Evolutionary conservation across 30 jellyfish, hydroid and myxozoan genomes (phyloP), one percentile per base, ranked within the genome.

Genomic region (Catostylus mosaicus): DNA sequence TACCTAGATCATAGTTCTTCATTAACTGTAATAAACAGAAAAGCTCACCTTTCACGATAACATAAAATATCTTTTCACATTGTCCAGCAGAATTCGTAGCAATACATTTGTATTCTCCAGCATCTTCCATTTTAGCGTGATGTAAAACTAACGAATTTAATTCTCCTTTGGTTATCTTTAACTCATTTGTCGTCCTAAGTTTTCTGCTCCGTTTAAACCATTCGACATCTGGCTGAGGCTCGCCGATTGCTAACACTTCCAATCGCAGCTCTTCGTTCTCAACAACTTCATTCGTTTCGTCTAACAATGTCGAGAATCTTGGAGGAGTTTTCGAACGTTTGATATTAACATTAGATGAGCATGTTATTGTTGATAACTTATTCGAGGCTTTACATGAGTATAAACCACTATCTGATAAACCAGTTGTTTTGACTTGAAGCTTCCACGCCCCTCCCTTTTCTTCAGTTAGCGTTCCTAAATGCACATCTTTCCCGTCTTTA

Each of bases 41-140:
- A 52, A 23, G 50, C 66, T n/a, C 30, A 86, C 96, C 96, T 86
- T 93, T 75, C 6, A 93, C 95, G 37, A 74, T 73, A 34, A 91
- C 85, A 31, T 12, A 66, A 62, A 93, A 88, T 3, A 71, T 57
- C 74, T 76, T 81, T 35, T 87, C 97, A 31, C 86, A 88, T 1
- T 71, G 78, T 7, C 99, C 99, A 73, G 90, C 95, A 0, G 82
- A 22, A 52, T 95, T 95, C 36, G 30, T 77, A 24, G 97, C 99
- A 1, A 71, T 76, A 52, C 99, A 95, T 75, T 71, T 87, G 78
- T 81, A 95, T 38, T 51, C 77, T 18, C 99, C 99, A 24, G 92
- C 80, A 84, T 84, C 97, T 19, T 74, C 96, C 32, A 72, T 60
- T 47, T 68, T 52, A 31, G 96, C 96, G 1, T 87, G 87, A n/a